Base-by-base conservation (phyloP, 2,888 invertebrate species). In the Troglohyphantes excavatus region DNA sequence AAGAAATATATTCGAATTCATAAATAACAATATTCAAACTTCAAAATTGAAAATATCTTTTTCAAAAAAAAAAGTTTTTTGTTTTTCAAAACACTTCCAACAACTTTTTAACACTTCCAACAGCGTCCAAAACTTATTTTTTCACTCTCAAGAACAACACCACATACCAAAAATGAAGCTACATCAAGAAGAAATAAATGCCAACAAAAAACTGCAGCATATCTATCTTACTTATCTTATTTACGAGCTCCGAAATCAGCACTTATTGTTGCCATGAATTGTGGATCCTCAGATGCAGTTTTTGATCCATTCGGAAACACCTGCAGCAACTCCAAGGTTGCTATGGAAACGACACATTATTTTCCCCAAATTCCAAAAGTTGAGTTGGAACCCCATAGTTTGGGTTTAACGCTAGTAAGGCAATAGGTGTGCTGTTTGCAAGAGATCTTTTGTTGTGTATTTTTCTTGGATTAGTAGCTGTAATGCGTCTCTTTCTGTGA, bases 271-370 rank as follows among this genome's bases (percentile, higher is more conserved):
- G 53, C 68, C 17, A 7, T 29, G 27, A 33, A 72, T 72, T 82
- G 72, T 39, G 72, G 59, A 39, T 72, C 39, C 39, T 70, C 19
- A 0, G 17, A 19, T 9, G n/a, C 27, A 13, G 23, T 72, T 59
- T 72, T 26, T 82, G 82, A 43, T 82, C 43, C 72, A 61, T 72
- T 72, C 63, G 13, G 5, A 29, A 61, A 82, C 61, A 82, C 29
- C 59, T 81, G 53, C 67, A 53, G 59, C 82, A n/a, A 23, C 21
- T 63, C 21, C 33, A 19, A 2, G 5, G 82, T 72, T 82, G 53
- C 72, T 59, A 70, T 33, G 29, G 70, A n/a, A 70, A 82, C 70
- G 13, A 17, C 23, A 29, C 59, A 82, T 82, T 81, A 68, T 75
- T 27, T 2, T 61, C 13, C 21, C 33, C 72, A 23, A 65, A 78